Base-by-base conservation (phyloP, 2,888 invertebrate genomes). In the Oligia latruncula region DNA sequence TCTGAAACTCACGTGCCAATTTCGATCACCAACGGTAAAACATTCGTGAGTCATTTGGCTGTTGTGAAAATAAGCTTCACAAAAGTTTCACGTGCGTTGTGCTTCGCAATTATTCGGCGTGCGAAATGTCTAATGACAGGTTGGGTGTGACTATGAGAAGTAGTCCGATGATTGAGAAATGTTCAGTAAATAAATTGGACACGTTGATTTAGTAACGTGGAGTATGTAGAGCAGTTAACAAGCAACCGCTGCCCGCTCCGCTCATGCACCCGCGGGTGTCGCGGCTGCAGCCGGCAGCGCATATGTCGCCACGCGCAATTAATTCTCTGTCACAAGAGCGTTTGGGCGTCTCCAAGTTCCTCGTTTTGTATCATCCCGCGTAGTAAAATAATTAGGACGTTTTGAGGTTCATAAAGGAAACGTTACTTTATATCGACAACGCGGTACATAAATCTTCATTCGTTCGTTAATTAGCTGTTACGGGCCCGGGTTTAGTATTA, bases 321-420 rank as follows among this genome's bases (percentile, higher is more conserved):
- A 96, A 96, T 96, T 95, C 96, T 93, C 96, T 96, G 96, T 97
- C 96, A 96, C 96, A 96, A 94, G 94, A 96, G 96, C 96, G 96
- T 96, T 96, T 96, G 96, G 96, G 96, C 96, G 96, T 96, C 96
- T 94, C 96, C 92, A 89, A 91, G 93, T 92, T 95, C 90, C 93
- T 96, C 94, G 94, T 96, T 96, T 96, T 96, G 95, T 94, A 92
- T 93, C 93, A 91, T 93, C 93, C 92, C 93, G 94, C 92, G 94
- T 95, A 95, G 96, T 95, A 95, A 95, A 95, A 96, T 97, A 97
- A 97, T 97, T 97, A 97, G 97, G 96, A 96, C 96, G 96, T 96
- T 96, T 96, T 96, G 96, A 96, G 95, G 95, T 95, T 96, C 95
- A 95, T 96, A 96, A 96, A 96, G 96, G 96, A 96, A 96, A 92